Conservation (phyloP, 2,113 vertebrate genomes). For the Mormyrus lacerda region DNA sequence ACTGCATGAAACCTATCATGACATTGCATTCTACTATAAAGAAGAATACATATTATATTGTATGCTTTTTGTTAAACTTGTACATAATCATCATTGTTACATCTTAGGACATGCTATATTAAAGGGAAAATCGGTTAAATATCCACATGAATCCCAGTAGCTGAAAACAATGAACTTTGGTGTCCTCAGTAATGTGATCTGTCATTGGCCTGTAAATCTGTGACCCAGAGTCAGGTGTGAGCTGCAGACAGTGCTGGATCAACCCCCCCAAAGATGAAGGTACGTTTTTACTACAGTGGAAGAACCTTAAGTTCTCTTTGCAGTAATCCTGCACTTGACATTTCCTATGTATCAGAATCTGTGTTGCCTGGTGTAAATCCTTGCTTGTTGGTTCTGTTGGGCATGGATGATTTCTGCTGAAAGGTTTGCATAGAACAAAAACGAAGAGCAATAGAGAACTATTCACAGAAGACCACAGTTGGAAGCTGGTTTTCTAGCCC, state of each 20-base stretch:
- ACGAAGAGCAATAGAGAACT: no score
- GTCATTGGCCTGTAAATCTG: neutral
- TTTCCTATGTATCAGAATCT: neutral
- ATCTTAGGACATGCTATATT: neutral
- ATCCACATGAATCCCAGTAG: neutral
- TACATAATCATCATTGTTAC: neutral
- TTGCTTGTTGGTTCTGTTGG: neutral
- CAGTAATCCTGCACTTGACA: neutral
- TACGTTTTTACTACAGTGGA: neutral
- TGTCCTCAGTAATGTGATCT: neutral
- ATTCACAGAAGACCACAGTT: neutral
- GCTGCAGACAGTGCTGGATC: constrained; percentile 21
- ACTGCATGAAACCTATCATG: neutral
- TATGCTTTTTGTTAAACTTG: neutral
- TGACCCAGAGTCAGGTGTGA: constrained; percentile 45
- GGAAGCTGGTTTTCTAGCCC: neutral
- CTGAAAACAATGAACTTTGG: neutral
- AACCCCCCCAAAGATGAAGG: constrained; percentile 23
- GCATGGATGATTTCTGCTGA: neutral
- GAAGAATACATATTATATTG: neutral
- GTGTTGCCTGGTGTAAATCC: neutral
- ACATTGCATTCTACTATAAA: neutral
- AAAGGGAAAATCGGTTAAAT: neutral
- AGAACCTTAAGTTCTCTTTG: neutral
- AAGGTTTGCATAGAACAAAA: neutral